Evolutionary conservation across 2,113 vertebrate species (phyloP).

Genomic region (Mormyrus lacerda): DNA sequence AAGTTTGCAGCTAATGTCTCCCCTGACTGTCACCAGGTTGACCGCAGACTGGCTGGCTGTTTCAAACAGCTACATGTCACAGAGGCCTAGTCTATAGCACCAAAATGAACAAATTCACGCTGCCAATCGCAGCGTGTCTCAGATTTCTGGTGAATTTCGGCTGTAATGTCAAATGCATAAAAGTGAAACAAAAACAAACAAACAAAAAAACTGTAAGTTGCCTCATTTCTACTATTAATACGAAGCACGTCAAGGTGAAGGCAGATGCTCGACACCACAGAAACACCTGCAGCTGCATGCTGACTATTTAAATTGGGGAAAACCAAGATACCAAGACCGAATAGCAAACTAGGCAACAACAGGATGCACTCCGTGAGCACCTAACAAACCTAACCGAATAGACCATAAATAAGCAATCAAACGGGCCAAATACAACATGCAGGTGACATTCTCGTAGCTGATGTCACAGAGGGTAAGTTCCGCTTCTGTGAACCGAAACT

Average conservation of each 20-base stretch:
- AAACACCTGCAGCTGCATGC: conserved; percentile 2
- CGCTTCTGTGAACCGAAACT: neutral
- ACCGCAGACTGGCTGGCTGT: neutral
- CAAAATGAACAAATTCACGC: neutral
- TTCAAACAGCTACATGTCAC: neutral
- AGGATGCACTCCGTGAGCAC: neutral
- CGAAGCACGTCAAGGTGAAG: neutral
- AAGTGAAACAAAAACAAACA: neutral
- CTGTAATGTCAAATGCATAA: neutral
- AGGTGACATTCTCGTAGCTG: neutral
- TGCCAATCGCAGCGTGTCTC: neutral
- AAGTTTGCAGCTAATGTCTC: neutral
- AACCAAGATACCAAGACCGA: neutral
- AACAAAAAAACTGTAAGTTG: neutral
- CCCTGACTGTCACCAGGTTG: neutral
- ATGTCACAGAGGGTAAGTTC: neutral
- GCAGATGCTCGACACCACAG: neutral
- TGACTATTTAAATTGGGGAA: conserved; percentile 1
- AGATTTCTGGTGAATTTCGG: neutral
- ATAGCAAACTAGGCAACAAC: conserved; percentile 3
- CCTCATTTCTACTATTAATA: neutral
- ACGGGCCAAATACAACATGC: neutral
- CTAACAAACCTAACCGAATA: neutral
- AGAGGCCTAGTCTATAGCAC: neutral
- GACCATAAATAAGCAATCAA: neutral